Evolutionary conservation across 2,888 invertebrate species (phyloP).

Genomic region (Yponomeuta evonymella): DNA sequence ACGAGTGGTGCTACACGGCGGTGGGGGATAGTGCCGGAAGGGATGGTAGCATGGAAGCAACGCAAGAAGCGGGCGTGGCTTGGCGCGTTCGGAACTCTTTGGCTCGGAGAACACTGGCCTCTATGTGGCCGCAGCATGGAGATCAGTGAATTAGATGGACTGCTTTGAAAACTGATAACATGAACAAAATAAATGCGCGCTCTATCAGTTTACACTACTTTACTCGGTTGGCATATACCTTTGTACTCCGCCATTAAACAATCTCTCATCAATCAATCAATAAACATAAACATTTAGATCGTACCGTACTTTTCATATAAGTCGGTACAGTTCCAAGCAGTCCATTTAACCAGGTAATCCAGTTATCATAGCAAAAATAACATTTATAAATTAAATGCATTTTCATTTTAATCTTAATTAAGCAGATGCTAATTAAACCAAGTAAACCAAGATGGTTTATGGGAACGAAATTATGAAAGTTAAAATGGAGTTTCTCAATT

Average conservation of each 20-base stretch:
- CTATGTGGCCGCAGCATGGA: too few species aligned
- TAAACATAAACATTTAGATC: too few species aligned
- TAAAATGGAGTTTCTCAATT: neutral
- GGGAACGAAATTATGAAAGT: neutral
- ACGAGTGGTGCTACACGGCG: conserved; percentile 61
- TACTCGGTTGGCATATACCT: too few species aligned
- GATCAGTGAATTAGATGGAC: neutral
- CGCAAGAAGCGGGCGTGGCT: conserved; percentile 51
- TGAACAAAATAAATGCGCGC: too few species aligned
- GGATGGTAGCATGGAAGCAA: conserved; percentile 44
- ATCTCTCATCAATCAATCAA: too few species aligned
- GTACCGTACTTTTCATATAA: neutral
- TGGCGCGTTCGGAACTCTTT: conserved; percentile 11
- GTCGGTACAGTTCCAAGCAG: neutral
- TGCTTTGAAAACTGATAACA: neutral
- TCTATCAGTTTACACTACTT: too few species aligned
- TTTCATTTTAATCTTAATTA: neutral
- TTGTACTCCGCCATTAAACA: too few species aligned
- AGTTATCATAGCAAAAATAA: neutral
- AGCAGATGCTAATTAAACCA: neutral
- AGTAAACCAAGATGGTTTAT: neutral
- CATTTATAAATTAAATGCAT: neutral
- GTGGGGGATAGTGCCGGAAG: conserved; percentile 34
- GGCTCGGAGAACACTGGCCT: neutral
- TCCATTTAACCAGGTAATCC: neutral